Evolutionary conservation across 2,113 vertebrate genomes (phyloP), one percentile per base, ranked within the genome.

Genomic region (Mastomys natalensis): DNA sequence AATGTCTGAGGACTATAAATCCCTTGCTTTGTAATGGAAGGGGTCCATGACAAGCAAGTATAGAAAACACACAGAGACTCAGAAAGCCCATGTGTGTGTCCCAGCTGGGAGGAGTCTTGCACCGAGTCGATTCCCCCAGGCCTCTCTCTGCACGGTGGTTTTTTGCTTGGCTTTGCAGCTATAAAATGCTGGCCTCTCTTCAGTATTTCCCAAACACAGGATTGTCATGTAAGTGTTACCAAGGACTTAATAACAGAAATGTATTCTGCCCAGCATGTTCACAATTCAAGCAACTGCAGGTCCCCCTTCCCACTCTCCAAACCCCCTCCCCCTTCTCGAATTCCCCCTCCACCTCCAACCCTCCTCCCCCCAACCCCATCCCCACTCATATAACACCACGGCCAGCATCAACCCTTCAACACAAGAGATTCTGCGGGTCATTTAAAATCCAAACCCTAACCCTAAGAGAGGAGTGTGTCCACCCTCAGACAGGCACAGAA

Each of bases 151-250:
- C 17, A 91, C 48, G 8, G 2, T 12, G 48, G n/a, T 37, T 74
- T 45, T 45, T 70, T 74, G 43, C 24, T 37, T 19, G 19, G 24
- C 72, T 40, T 51, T 60, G 74, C 29, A n/a, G 37, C 76, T 17
- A 4, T 64, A 31, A 85, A 85, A 85, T 64, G 40, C 82, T 45
- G 58, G 9, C 82, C 58, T 64, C 40, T 3, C 4, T 2, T 9
- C 6, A 9, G n/a, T 8, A 0, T 34, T 89, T 43, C 88, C 84
- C 26, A 9, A 4, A 26, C 53, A 77, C 31, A 2, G 0, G 1
- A 34, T 0, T 4, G 10, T 4, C 13, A 48, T 11, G 5, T 0
- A 16, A 19, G 5, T 13, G 31, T 29, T 53, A 8, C 22, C 5
- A 1, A 21, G 9, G 89, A 13, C 34, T 34, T 16, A 45, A 31